phyloP scores from a whole-genome alignment of 1,140 invertebrate genomes.

The Meloidogyne exigua region DNA sequence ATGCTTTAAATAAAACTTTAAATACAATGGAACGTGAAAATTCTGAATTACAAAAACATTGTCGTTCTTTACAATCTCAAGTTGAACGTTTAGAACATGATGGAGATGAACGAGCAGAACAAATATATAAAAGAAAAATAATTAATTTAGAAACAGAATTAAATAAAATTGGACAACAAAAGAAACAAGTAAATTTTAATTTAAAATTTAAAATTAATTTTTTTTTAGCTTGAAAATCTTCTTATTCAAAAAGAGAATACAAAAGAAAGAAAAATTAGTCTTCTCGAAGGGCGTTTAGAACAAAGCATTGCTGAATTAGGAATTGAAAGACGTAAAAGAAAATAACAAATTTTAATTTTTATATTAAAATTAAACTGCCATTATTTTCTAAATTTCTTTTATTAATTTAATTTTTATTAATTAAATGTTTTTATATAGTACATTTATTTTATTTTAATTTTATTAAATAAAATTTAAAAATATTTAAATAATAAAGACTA shows the following conservation, averaged over 20 bases:
- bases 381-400: too few relatives aligned
- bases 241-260: neutral
- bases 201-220: constrained; percentile 1
- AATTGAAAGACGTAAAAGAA: neutral
- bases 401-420: too few relatives aligned
- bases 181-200: neutral
- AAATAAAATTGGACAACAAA: neutral
- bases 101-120: neutral
- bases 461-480: too few relatives aligned
- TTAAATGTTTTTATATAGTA: too few relatives aligned
- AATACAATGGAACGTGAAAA: constrained; percentile 31
- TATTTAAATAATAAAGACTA: too few relatives aligned
- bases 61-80: constrained; percentile 15
- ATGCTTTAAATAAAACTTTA: constrained; percentile 27
- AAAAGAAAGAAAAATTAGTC: neutral
- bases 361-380: too few relatives aligned
- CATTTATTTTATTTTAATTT: too few relatives aligned
- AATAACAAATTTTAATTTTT: neutral
- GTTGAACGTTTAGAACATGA: neutral
- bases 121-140: constrained; percentile 9
- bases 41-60: constrained; percentile 24
- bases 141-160: constrained; percentile 5
- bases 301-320: neutral
- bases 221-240: constrained; percentile 4
- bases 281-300: constrained; percentile 6